Evolutionary conservation across 2,113 vertebrate species (phyloP).

Genomic region (Passer domesticus): DNA sequence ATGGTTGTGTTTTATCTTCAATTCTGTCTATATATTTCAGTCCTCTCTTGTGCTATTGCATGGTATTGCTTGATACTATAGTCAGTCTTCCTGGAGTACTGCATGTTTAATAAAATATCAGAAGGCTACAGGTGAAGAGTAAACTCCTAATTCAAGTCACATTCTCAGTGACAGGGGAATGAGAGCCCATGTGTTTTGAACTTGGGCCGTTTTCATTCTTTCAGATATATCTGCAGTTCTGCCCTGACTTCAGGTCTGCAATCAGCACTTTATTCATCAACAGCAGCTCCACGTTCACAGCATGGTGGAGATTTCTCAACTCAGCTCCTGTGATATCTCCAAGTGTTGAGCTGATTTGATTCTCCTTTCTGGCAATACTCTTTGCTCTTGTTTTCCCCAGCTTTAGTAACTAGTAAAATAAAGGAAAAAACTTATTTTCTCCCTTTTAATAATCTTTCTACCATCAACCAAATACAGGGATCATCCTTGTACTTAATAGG

Average conservation of each 20-base stretch:
- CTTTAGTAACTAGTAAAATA: neutral
- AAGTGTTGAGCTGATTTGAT: constrained; percentile 5
- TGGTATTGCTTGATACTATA: neutral
- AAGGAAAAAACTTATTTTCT: neutral
- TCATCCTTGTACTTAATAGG: neutral
- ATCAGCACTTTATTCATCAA: constrained; percentile 20
- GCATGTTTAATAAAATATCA: constrained; percentile 63
- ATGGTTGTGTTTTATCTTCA: constrained; percentile 18
- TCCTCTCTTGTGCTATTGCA: neutral
- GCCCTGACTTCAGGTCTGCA: neutral
- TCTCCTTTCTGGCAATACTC: neutral
- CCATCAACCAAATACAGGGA: neutral
- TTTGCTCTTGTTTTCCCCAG: neutral
- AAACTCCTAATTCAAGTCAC: constrained; percentile 56
- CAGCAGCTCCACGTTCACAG: neutral
- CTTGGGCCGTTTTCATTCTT: constrained; percentile 36
- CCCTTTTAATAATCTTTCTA: neutral
- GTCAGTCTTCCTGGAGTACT: neutral
- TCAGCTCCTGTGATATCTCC: neutral
- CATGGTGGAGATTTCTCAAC: neutral
- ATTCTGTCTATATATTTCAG: constrained; percentile 1
- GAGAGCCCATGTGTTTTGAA: constrained; percentile 35
- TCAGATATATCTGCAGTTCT: neutral
- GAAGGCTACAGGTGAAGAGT: neutral
- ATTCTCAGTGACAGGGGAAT: constrained; percentile 19